Base-by-base conservation (phyloP, 2,113 vertebrate genomes). In the Solea senegalensis region DNA sequence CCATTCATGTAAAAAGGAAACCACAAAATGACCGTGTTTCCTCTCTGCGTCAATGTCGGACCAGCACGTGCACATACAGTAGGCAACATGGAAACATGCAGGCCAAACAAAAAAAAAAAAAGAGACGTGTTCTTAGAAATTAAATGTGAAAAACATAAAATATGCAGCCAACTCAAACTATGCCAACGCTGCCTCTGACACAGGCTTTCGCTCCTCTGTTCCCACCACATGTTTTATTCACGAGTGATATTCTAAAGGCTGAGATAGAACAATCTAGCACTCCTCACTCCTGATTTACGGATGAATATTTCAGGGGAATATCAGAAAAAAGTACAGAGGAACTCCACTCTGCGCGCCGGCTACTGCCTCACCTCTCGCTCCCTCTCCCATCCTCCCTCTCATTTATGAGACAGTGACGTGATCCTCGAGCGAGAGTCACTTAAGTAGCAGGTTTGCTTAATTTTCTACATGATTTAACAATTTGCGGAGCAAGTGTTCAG, bases 391-490 rank as follows among this genome's bases (percentile, higher is more conserved):
- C 79, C 68, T 68, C 62, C 65, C 57, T 49, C 46, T 49, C 34
- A 59, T 77, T 79, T 76, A 86, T 81, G 84, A 80, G 81, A 82
- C 78, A 82, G 82, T 80, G 78, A 86, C 58, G 63, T 79, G 89
- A 84, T 78, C 12, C 67, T 76, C 51, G 61, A 50, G 79, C 73
- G 72, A 78, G 82, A 76, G 74, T 82, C 81, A 76, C 77, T 87
- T 85, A 88, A 86, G 84, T 52, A 76, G 78, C 82, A 87, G 78
- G 86, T 92, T 89, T 89, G 84, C 86, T 82, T 90, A 74, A 89
- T 91, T 92, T 92, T 90, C 88, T 86, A 82, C 88, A 87, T 90
- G 87, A 92, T 92, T 91, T 90, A 91, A 92, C 90, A 92, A 90
- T 90, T 86, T 88, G 69, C 46, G 69, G 68, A 76, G 76, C 56